Evolutionary conservation across 2,888 invertebrate genomes (phyloP), one percentile per base, ranked within the genome.

Genomic region (Drosophila monieri): DNA sequence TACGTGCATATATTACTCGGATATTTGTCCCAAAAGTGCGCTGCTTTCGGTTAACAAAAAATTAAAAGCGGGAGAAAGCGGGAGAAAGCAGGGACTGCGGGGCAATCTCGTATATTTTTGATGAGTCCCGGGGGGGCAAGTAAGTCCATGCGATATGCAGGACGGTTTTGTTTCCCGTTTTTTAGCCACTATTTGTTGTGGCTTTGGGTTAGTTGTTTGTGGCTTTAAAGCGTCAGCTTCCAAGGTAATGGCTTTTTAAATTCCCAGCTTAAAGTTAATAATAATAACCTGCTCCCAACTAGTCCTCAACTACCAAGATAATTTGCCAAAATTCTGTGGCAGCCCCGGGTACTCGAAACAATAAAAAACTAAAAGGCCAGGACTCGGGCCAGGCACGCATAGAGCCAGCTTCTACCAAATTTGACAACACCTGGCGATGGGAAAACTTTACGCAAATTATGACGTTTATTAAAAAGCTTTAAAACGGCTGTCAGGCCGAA

Each of bases 401-500:
- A 44, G 49, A 59, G 44, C 61, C 46, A 74, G 71, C 58, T 73
- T 61, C 37, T 30, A 48, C 71, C 23, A 23, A 76, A 84, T 72
- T 74, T 25, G 27, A 39, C 53, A 14, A 60, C 77, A 81, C 66
- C 73, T 51, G 83, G 75, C 72, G 75, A 79, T 81, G 64, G 72
- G 76, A 77, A 81, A 81, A 81, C 77, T 85, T 83, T 76, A 83
- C 83, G 74, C 85, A 85, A 85, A 85, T 85, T 85, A 83, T 85
- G 77, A 69, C 80, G 86, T 77, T 85, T 85, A 85, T 81, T 85
- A 77, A 80, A 83, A 83, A 64, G 85, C 85, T 79, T 85, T 83
- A 85, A 81, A 66, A 65, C 56, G 41, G 10, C 8, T 46, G 9
- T 47, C 44, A n/a, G 21, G 21, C 30, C 4, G n/a, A 59, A 56